Evolutionary conservation across 2,113 vertebrate genomes (phyloP), one percentile per base, ranked within the genome.

Genomic region (Hypomesus transpacificus): DNA sequence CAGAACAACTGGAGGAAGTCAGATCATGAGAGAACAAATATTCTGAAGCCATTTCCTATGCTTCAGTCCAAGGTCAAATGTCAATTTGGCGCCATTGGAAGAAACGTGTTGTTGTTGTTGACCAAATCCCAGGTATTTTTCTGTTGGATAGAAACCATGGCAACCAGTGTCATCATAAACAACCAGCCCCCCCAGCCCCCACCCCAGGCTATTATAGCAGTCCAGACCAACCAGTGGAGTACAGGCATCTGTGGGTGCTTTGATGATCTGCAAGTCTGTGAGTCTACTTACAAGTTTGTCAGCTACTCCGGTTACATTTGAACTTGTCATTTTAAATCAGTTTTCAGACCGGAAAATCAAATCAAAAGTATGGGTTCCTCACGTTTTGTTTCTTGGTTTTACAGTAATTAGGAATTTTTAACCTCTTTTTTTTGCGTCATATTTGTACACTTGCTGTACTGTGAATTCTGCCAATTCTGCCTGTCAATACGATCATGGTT

Each of bases 241-340:
- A 69, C 70, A 4, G 39, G 74, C 24, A 66, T 75, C 69, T 75
- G 60, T 16, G 83, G 16, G 62, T 79, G 76, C 70, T 77, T 69
- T 6, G n/a, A 75, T 52, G 64, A 79, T 39, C 22, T 67, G n/a
- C 1, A 28, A 3, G 68, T 77, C 52, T 78, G 70, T 73, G 51
- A 75, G 66, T 77, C 20, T 66, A 16, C 26, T 16, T 3, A 31
- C 16, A 14, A 11, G 4, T 46, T 58, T 69, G 54, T 59, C 39
- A 20, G 14, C 20, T n/a, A 18, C 17, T 58, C n/a, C 17, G 52
- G 4, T 22, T 26, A 22, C 0, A 59, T 21, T 22, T 60, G 20
- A 14, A 52, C 51, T 3, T n/a, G 17, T 56, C 9, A 5, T 16
- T 56, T n/a, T 14, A 46, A 46, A 46, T 46, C 7, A 9, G 39